Conservation (phyloP, 1,140 invertebrate species). For the Harpegnathos saltator region DNA sequence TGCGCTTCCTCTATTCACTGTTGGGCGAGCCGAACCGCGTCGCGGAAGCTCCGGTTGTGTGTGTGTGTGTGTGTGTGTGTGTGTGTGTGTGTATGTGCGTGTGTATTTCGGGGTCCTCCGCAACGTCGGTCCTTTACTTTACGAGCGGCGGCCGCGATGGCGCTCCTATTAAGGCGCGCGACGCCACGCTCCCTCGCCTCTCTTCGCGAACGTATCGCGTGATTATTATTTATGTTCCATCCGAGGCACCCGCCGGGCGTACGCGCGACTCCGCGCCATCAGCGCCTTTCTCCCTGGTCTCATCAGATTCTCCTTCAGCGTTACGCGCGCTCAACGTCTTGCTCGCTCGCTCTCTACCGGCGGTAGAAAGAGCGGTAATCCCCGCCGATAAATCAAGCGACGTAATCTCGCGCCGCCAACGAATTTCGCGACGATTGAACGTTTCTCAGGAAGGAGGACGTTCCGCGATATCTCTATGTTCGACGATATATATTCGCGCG, state of each 20-base stretch:
- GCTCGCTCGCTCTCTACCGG: background rate
- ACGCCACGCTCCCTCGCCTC: slow-evolving; percentile 30
- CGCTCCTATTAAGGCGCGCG: slow-evolving; percentile 33
- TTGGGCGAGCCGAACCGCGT: slow-evolving; percentile 15
- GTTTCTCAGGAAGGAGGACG: slow-evolving; percentile 48
- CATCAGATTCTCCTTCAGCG: slow-evolving; percentile 18
- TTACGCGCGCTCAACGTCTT: slow-evolving; percentile 22
- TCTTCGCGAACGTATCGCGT: slow-evolving; percentile 53
- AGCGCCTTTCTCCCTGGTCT: slow-evolving; percentile 12
- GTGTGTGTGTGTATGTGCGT: too few species aligned
- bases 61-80: too few species aligned
- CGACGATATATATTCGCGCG: slow-evolving; percentile 48
- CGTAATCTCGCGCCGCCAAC: slow-evolving; percentile 65
- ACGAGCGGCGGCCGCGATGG: slow-evolving; percentile 51
- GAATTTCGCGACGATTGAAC: slow-evolving; percentile 66
- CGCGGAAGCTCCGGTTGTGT: slow-evolving; percentile 20
- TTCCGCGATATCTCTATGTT: slow-evolving; percentile 39
- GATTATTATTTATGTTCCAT: slow-evolving; percentile 73
- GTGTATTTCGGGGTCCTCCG: slow-evolving; percentile 28
- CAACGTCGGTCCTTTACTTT: slow-evolving; percentile 51
- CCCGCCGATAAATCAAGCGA: slow-evolving; percentile 68
- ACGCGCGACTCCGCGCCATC: slow-evolving; percentile 25
- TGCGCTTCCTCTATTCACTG: slow-evolving; percentile 10
- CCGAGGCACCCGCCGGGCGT: background rate
- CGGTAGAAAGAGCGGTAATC: slow-evolving; percentile 52